A percentile compares a stretch with the other conserved stretches of the same genome.
Conservation (phyloP, 2,888 invertebrate species). For the Diaphora mendica region DNA sequence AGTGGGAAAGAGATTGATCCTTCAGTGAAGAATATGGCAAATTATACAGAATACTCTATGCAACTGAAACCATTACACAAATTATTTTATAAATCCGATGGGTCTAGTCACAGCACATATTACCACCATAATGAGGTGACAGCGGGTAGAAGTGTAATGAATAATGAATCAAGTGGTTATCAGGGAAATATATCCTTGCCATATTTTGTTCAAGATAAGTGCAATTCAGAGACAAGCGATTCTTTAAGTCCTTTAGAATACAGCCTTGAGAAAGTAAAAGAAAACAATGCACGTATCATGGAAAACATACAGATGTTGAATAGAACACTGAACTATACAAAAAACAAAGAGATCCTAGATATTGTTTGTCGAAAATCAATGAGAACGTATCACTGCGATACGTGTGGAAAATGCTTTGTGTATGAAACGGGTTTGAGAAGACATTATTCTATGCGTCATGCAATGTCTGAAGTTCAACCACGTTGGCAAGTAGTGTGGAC, state of each 20-base stretch:
- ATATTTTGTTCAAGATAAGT: slow-evolving; percentile 32
- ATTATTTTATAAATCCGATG: slow-evolving; percentile 25
- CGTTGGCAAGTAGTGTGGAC: slow-evolving; percentile 84
- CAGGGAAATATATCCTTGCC: slow-evolving; percentile 30
- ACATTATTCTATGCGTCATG: slow-evolving; percentile 74
- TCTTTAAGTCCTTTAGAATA: slow-evolving; percentile 72
- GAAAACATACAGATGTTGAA: slow-evolving; percentile 82
- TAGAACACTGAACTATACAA: slow-evolving; percentile 77
- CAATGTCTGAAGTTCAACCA: slow-evolving; percentile 66
- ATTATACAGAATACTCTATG: slow-evolving; percentile 29
- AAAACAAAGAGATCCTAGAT: slow-evolving; percentile 77
- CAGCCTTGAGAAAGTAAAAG: slow-evolving; percentile 79
- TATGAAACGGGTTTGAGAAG: slow-evolving; percentile 80
- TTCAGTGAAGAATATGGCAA: slow-evolving; percentile 39
- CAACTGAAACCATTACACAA: slow-evolving; percentile 26
- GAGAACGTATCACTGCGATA: slow-evolving; percentile 73
- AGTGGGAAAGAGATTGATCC: slow-evolving; percentile 66
- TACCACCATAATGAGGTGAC: slow-evolving; percentile 30
- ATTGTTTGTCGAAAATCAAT: slow-evolving; percentile 69
- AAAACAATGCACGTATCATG: slow-evolving; percentile 82
- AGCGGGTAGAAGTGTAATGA: slow-evolving; percentile 12
- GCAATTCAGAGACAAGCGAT: slow-evolving; percentile 29
- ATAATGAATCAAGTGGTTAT: slow-evolving; percentile 29
- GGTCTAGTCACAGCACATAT: slow-evolving; percentile 21
- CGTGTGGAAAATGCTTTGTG: slow-evolving; percentile 81